These are phyloP conservation scores for Heliocidaris tuberculata DNA, from an alignment of 35 echinoderm and acorn worm genomes.

Conservation along the genomic window DNA sequence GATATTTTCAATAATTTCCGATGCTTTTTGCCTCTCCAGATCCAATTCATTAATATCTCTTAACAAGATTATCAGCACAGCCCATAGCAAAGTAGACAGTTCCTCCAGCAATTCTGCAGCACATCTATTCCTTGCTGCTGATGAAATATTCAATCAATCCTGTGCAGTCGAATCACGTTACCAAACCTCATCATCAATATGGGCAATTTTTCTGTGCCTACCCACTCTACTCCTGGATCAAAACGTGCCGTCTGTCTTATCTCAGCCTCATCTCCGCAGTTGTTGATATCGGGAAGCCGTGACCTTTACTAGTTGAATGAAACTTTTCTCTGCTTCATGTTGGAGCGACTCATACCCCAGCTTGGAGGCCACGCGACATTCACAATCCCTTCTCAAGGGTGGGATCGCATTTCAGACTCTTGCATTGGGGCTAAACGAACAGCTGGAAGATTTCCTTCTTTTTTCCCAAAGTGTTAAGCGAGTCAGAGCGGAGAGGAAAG, in stretches of 20 bases:
- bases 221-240: neutral
- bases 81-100: neutral
- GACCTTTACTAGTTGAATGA: constrained; percentile 11
- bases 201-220: neutral
- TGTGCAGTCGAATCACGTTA: neutral
- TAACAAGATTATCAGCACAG: neutral
- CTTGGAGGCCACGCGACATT: neutral
- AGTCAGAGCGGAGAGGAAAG: neutral
- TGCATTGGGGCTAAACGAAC: neutral
- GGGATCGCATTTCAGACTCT: constrained; percentile 9
- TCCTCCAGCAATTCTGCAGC: neutral
- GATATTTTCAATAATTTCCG: neutral
- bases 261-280: neutral
- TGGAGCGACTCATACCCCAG: neutral
- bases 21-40: neutral
- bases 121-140: neutral
- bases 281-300: neutral
- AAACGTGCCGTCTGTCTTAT: constrained; percentile 1
- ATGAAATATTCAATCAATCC: neutral
- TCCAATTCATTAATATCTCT: constrained; percentile 3
- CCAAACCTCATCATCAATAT: neutral
- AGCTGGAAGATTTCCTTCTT: neutral
- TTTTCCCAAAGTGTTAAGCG: neutral
- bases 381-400: neutral
- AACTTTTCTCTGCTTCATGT: neutral